Evolutionary conservation across 2,888 invertebrate genomes (phyloP).

Genomic region (Drosophila austrosaltans): DNA sequence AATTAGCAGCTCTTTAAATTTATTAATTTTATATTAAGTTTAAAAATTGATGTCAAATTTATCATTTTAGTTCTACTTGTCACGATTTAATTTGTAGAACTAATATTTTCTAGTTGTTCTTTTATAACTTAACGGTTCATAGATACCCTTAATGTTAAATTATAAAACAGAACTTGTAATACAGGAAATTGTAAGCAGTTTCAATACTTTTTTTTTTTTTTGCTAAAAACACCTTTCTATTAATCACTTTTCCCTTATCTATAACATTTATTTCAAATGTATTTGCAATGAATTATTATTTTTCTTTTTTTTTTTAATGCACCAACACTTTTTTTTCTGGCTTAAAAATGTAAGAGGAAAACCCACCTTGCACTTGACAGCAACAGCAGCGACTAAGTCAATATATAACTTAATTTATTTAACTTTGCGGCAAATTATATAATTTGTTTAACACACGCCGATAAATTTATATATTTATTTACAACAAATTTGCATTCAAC

Average conservation of each 20-base stretch:
- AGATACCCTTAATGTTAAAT: no score
- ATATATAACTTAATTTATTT: constrained; percentile 42
- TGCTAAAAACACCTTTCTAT: no score
- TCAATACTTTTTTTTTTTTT: no score
- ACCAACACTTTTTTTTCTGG: constrained; percentile 5
- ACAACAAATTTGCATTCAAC: constrained; percentile 43
- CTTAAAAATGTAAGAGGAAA: not conserved
- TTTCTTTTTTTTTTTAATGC: not conserved
- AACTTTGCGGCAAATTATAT: constrained; percentile 50
- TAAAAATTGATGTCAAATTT: no score
- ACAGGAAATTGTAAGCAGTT: no score
- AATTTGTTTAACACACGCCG: constrained; percentile 34
- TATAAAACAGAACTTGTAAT: no score
- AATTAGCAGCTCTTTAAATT: no score
- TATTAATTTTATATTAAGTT: no score
- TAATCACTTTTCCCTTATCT: not conserved
- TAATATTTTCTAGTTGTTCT: no score
- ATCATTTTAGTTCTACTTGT: no score
- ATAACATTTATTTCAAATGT: not conserved
- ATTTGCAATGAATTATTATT: not conserved
- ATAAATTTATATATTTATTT: constrained; percentile 29
- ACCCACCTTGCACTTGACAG: constrained; percentile 68
- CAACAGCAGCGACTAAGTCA: constrained; percentile 29
- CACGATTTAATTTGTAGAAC: no score
- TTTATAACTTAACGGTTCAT: no score